Conservation (phyloP, 2,888 invertebrate species). For the Lasioglossum vierecki region DNA sequence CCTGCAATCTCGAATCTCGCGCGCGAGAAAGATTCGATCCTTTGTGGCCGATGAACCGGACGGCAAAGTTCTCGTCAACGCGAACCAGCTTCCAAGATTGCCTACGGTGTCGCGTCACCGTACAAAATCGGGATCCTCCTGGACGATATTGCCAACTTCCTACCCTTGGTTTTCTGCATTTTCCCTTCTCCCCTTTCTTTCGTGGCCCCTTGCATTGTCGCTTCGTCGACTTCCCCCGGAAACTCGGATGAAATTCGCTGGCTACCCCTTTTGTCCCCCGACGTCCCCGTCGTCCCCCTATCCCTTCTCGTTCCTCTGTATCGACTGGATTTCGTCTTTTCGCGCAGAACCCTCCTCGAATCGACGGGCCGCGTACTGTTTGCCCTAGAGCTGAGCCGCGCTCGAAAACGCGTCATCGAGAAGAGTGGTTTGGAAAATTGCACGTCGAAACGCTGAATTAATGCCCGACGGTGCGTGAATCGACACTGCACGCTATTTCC, state of each 20-base stretch:
- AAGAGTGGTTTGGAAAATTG: conserved; percentile 60
- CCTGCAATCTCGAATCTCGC: conserved; percentile 46
- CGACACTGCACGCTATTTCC: conserved; percentile 62
- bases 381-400: neutral
- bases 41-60: conserved; percentile 66
- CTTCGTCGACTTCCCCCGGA: conserved; percentile 48
- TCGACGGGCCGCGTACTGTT: neutral
- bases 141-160: conserved; percentile 70
- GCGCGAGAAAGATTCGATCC: conserved; percentile 48
- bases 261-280: neutral
- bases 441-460: conserved; percentile 62
- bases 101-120: conserved; percentile 53
- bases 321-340: neutral
- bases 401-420: conserved; percentile 38
- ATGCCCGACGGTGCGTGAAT: conserved; percentile 62
- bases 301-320: neutral
- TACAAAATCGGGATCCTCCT: conserved; percentile 68
- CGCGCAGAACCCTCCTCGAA: neutral
- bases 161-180: conserved; percentile 53
- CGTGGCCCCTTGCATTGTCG: conserved; percentile 27
- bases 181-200: conserved; percentile 33
- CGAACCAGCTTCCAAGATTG: conserved; percentile 66
- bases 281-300: neutral
- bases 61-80: conserved; percentile 58
- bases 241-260: conserved; percentile 49